Base-by-base conservation (phyloP, 2,797 vertebrate species). In the Aldrovandia affinis region DNA sequence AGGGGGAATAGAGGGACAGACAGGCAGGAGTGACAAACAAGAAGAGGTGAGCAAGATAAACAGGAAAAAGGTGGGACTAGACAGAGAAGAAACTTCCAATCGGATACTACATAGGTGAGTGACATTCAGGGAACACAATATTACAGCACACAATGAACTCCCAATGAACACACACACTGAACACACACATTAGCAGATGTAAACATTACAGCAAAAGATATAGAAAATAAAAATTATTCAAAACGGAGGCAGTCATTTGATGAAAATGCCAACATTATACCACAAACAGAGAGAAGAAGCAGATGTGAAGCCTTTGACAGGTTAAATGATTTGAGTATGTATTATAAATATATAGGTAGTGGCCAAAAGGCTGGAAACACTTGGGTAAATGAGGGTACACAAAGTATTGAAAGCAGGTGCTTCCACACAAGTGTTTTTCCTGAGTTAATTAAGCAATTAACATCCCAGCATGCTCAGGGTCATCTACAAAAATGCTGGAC, bases 161-260 rank as follows among this genome's bases (percentile, higher is more conserved):
- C 8, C 25, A 47, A 70, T 9, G 8, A 33, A 77, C 25, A 39
- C 3, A 44, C 10, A 77, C 42, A 77, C 73, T 42, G 18, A 47
- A 77, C 73, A 77, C 39, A 47, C 25, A 47, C 39, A 77, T 18
- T 42, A 77, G 73, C 73, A 77, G 73, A 47, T 47, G 73, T 39
- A 39, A 77, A 42, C 39, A 77, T 14, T 77, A 25, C 8, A 47
- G 73, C 73, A 77, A 6, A 47, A 47, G 22, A 47, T n/a, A 47
- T 4, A 10, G 73, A 77, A 77, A 47, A 47, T 77, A 25, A 44
- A 5, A n/a, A n/a, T 12, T 0, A 2, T 14, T 47, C 0, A 42
- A 73, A 22, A 44, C 33, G 0, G 42, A 25, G 42, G 0, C 10
- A n/a, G 20, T 77, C 73, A 47, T 77, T 77, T 25, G 39, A 77